Base-by-base conservation (phyloP, 1,140 invertebrate species). In the Oryzaephilus surinamensis region DNA sequence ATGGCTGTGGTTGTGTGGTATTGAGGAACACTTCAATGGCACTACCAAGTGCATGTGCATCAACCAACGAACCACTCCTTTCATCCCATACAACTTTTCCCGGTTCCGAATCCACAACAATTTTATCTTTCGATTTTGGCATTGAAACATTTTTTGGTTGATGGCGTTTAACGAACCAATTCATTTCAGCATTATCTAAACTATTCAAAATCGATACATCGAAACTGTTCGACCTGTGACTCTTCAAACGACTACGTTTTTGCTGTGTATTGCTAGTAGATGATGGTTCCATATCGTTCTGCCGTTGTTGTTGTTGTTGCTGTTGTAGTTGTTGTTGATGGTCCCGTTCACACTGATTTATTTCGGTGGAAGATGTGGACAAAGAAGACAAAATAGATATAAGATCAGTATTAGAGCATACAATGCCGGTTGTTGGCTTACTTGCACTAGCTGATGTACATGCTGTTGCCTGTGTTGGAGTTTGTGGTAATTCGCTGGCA, bases 401-500 rank as follows among this genome's bases (percentile, higher is more conserved):
- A 8, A 89, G 69, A 58, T 88, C 83, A 8, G 77, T 83, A 53
- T 85, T 83, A 29, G 83, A 79, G 60, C 79, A 84, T 24, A 86
- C 72, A 26, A 87, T 76, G 0, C 79, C 79, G 0, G 71, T 55
- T 4, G 42, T 32, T 46, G 44, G 48, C 45, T 54, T 57, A 51
- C 48, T 45, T 55, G 49, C 39, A 16, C 32, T 50, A 19, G 39
- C 19, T 31, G 55, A 48, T 17, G 51, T 43, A 42, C 54, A 18
- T 55, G 63, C n/a, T n/a, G n/a, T n/a, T n/a, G n/a, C n/a, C n/a
- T n/a, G 4, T 60, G 61, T n/a, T 47, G 48, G 28, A 45, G 56
- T 62, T 12, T 50, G 58, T 1, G 77, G 76, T 62, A 79, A 67
- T 51, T 83, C 80, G 1, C 79, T 82, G 16, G 74, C 74, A 11